Conservation (phyloP, 2,888 invertebrate genomes). For the Orthosia cruda region DNA sequence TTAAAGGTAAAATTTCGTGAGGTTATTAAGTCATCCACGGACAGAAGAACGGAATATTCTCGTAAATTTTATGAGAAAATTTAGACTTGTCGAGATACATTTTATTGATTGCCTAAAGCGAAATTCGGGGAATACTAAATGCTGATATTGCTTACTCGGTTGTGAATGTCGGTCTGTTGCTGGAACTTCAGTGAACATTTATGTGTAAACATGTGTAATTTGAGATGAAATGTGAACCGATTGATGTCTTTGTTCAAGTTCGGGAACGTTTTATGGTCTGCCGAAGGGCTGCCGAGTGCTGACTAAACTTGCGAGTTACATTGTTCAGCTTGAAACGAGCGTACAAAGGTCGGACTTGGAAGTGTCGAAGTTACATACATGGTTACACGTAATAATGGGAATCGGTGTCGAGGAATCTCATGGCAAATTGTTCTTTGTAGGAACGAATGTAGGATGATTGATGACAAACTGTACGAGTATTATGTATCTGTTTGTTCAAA, state of each 20-base stretch:
- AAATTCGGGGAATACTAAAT: constrained; percentile 80
- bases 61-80: constrained; percentile 51
- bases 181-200: constrained; percentile 77
- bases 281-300: constrained; percentile 87
- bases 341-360: constrained; percentile 34
- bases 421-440: neutral
- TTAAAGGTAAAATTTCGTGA: constrained; percentile 51
- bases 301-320: constrained; percentile 82
- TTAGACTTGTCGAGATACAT: constrained; percentile 51
- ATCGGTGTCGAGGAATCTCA: neutral
- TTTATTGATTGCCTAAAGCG: constrained; percentile 80
- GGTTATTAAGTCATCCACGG: constrained; percentile 68
- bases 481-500: neutral
- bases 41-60: constrained; percentile 52
- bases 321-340: constrained; percentile 76
- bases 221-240: constrained; percentile 90
- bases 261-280: constrained; percentile 82
- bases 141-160: constrained; percentile 74
- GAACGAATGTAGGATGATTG: neutral
- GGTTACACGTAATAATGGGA: constrained; percentile 19
- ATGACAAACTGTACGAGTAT: neutral
- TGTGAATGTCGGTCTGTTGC: constrained; percentile 72
- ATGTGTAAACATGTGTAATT: constrained; percentile 87
- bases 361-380: constrained; percentile 20
- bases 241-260: constrained; percentile 90